Evolutionary conservation across 1,140 invertebrate species (phyloP).

Genomic region (Danaus plexippus): DNA sequence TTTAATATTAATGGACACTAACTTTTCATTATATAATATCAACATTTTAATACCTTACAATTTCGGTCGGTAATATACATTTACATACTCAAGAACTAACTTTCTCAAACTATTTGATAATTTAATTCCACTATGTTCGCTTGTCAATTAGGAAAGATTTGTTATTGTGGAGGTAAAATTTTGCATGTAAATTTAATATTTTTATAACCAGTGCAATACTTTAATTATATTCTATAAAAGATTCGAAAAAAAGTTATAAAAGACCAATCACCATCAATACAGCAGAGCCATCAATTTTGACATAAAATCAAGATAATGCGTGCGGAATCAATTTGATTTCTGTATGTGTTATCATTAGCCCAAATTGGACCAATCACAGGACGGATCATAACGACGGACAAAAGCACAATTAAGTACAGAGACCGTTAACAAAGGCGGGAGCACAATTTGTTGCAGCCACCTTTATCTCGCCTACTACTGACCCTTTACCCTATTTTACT

Average conservation of each 20-base stretch:
- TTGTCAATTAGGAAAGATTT: too few relatives aligned
- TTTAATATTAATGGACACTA: conserved; percentile 15
- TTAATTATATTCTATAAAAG: too few relatives aligned
- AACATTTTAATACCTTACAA: conserved; percentile 4
- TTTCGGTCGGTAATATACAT: too few relatives aligned
- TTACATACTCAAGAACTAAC: too few relatives aligned
- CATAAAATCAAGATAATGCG: conserved; percentile 20
- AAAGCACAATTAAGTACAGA: conserved; percentile 69
- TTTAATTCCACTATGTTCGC: too few relatives aligned
- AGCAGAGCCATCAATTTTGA: conserved; percentile 3
- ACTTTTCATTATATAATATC: conserved; percentile 14
- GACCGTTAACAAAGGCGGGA: conserved; percentile 59
- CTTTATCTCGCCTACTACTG: conserved; percentile 64
- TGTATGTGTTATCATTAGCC: conserved; percentile 41
- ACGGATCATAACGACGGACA: conserved; percentile 45
- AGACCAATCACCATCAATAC: too few relatives aligned
- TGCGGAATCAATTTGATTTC: conserved; percentile 34
- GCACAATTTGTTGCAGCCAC: conserved; percentile 67
- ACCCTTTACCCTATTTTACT: conserved; percentile 64
- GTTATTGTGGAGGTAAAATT: too few relatives aligned
- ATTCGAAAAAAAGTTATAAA: too few relatives aligned
- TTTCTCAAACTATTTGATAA: too few relatives aligned
- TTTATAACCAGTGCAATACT: too few relatives aligned
- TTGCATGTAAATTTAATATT: too few relatives aligned
- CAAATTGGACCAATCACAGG: conserved; percentile 44